phyloP scores from a whole-genome alignment of 2,888 invertebrate species.

The Galerucella pusilla region DNA sequence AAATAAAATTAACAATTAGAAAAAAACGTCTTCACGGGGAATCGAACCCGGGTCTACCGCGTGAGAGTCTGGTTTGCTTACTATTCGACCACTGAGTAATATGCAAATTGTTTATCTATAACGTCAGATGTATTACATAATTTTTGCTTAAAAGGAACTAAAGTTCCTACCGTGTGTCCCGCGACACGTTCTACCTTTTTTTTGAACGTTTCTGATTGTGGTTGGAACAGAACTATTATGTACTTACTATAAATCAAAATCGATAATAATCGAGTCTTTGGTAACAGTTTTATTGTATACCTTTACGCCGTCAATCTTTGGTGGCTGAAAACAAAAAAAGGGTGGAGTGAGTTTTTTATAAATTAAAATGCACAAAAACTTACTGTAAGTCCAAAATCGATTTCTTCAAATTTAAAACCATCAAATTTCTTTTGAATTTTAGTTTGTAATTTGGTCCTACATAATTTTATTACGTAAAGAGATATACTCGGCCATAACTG shows the following conservation, averaged over 20 bases:
- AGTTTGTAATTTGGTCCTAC: conserved; percentile 53
- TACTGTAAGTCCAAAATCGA: conserved; percentile 56
- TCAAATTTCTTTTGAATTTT: conserved; percentile 57
- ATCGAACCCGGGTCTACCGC: no score
- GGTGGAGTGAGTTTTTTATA: neutral
- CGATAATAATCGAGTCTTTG: conserved; percentile 94
- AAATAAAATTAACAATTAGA: no score
- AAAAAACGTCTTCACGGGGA: no score
- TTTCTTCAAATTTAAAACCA: conserved; percentile 56
- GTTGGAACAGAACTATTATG: neutral
- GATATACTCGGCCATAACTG: conserved; percentile 57
- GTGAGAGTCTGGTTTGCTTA: no score
- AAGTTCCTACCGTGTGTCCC: no score
- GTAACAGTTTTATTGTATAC: conserved; percentile 92
- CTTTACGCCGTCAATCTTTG: conserved; percentile 92
- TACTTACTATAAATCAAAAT: conserved; percentile 89
- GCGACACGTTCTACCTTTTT: no score
- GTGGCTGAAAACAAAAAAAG: conserved; percentile 73
- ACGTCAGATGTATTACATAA: no score
- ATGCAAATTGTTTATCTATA: no score
- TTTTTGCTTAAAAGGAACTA: no score
- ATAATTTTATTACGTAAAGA: conserved; percentile 53
- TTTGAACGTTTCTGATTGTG: no score
- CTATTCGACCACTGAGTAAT: no score
- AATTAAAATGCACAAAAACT: conserved; percentile 24